phyloP scores from a whole-genome alignment of 2,888 invertebrate species.

The Drosophila austrosaltans region DNA sequence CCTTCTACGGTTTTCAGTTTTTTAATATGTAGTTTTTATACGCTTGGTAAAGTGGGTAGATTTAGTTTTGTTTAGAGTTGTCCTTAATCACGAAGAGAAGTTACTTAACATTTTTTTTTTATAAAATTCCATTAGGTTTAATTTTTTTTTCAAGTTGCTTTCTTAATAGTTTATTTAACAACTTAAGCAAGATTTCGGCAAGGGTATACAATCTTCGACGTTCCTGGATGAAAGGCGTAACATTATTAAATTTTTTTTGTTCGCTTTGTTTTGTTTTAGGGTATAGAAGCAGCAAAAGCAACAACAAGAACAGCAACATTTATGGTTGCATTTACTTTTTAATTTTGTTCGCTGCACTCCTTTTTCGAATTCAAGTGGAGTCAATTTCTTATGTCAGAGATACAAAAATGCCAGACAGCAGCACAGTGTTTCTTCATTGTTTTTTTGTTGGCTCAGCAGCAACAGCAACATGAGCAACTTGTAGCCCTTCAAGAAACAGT shows the following conservation, averaged over 20 bases:
- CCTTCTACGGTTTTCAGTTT: slow-evolving; percentile 1
- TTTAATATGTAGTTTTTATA: neutral
- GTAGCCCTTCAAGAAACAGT: slow-evolving; percentile 39
- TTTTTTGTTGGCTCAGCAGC: neutral
- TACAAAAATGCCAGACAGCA: slow-evolving; percentile 16
- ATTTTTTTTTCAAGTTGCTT: no score
- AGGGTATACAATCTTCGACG: neutral
- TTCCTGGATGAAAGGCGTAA: neutral
- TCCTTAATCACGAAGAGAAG: no score
- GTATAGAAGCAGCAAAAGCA: neutral
- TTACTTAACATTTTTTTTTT: no score
- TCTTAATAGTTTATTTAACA: no score
- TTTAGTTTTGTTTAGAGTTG: neutral
- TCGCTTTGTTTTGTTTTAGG: slow-evolving; percentile 13
- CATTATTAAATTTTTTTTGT: slow-evolving; percentile 31
- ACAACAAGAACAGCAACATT: slow-evolving; percentile 54
- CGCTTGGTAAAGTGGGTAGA: neutral
- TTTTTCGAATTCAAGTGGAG: slow-evolving; percentile 78
- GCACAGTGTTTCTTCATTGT: slow-evolving; percentile 9
- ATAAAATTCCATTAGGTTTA: no score
- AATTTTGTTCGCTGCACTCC: slow-evolving; percentile 73
- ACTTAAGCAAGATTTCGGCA: no score
- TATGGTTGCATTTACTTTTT: slow-evolving; percentile 76
- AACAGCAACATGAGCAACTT: slow-evolving; percentile 32
- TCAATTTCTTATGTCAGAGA: slow-evolving; percentile 74